Evolutionary conservation across 35 echinoderm and acorn worm genomes (phyloP).

Genomic region (Lytechinus pictus): DNA sequence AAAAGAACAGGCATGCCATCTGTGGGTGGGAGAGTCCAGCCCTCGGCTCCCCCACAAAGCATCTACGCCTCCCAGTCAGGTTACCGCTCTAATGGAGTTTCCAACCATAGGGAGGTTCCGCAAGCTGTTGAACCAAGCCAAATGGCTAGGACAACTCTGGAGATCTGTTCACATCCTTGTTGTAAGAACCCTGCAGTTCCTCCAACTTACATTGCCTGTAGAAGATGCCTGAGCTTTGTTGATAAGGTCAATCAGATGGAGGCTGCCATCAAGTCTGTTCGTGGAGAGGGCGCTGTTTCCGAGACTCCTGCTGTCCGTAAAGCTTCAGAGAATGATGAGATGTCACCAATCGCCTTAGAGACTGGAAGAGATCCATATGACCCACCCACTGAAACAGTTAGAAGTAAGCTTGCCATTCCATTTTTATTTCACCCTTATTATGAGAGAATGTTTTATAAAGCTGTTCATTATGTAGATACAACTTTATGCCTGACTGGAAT

Average conservation of each 20-base stretch:
- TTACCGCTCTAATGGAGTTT: background rate
- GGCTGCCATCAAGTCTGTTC: background rate
- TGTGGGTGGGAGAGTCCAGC: background rate
- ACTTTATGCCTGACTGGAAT: too few relatives aligned
- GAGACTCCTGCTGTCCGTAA: background rate
- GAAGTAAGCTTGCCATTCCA: background rate
- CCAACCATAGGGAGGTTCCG: background rate
- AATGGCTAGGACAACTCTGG: background rate
- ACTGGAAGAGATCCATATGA: background rate
- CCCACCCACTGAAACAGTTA: background rate
- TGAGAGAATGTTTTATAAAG: too few relatives aligned
- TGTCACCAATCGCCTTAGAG: background rate
- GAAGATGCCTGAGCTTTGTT: conserved; percentile 41
- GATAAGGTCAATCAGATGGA: conserved; percentile 8
- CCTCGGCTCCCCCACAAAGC: background rate
- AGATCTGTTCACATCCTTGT: conserved; percentile 55
- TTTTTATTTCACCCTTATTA: too few relatives aligned
- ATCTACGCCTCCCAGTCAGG: background rate
- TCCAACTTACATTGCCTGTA: conserved; percentile 52
- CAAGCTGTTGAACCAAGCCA: background rate
- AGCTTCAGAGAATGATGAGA: background rate
- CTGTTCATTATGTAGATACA: too few relatives aligned
- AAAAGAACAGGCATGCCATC: background rate
- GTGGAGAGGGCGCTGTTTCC: background rate
- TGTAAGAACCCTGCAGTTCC: conserved; percentile 56